Conservation (phyloP, 2,888 invertebrate species). For the Philaethria dido region DNA sequence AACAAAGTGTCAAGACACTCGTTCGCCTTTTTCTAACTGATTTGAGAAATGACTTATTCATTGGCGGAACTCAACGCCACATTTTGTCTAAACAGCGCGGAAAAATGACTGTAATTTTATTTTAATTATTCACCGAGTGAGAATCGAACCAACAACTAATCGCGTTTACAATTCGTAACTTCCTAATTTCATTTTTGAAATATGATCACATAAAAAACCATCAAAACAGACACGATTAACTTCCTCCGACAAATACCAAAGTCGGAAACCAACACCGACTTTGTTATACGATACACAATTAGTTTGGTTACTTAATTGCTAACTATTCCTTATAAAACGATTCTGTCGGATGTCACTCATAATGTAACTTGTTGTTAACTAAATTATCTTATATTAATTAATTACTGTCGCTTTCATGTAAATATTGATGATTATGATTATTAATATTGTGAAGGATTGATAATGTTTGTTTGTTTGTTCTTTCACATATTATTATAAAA, state of each 20-base stretch:
- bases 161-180: too few species aligned
- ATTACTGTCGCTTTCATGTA: not conserved
- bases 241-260: not conserved
- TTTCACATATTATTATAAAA: too few species aligned
- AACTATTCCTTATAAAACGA: slow-evolving; percentile 9
- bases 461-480: too few species aligned
- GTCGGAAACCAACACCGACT: not conserved
- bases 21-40: too few species aligned
- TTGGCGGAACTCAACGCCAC: too few species aligned
- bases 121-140: too few species aligned
- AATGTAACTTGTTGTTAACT: not conserved
- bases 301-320: not conserved
- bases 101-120: too few species aligned
- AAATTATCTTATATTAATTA: not conserved
- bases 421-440: not conserved
- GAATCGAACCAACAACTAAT: too few species aligned
- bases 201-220: slow-evolving; percentile 1
- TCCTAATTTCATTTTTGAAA: slow-evolving; percentile 16
- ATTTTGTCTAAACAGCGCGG: too few species aligned
- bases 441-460: not conserved
- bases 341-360: not conserved
- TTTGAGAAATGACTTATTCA: too few species aligned
- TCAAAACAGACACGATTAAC: not conserved
- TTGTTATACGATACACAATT: slow-evolving; percentile 18
- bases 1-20: too few species aligned